Percentiles rank a stretch among this genome's conserved stretches.
phyloP scores from a whole-genome alignment of 64 coral and sea anemone species.

The Catalaphyllia jardinei region DNA sequence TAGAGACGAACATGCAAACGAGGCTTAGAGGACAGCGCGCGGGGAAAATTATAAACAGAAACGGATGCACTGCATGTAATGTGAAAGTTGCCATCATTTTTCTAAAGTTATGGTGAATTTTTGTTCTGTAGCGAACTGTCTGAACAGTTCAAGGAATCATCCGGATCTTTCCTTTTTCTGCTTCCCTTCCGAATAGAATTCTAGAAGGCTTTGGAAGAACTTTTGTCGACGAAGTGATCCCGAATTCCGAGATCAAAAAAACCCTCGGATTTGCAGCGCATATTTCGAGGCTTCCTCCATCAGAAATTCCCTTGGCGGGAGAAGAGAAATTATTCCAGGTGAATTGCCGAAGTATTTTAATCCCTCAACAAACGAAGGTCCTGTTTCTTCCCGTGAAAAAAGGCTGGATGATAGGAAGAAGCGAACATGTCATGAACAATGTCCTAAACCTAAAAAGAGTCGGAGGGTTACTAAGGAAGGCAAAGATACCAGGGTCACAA shows the following conservation, averaged over 20 bases:
- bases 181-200: conserved; percentile 16
- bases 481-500: background rate
- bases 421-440: background rate
- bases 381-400: conserved; percentile 10
- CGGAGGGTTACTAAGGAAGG: background rate
- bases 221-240: conserved; percentile 12
- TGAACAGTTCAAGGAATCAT: conserved; percentile 24
- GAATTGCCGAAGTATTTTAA: conserved; percentile 28
- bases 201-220: conserved; percentile 23
- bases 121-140: conserved; percentile 23
- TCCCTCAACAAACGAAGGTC: conserved; percentile 9
- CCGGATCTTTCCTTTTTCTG: conserved; percentile 30
- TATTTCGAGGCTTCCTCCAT: conserved; percentile 27
- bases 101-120: conserved; percentile 24
- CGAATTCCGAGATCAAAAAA: conserved; percentile 7
- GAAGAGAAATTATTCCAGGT: conserved; percentile 10
- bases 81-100: background rate
- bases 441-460: too few species aligned
- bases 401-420: conserved; percentile 21
- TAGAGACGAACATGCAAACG: background rate
- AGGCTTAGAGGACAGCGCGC: conserved; percentile 1
- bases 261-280: conserved; percentile 29
- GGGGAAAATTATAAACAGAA: background rate
- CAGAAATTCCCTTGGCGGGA: conserved; percentile 21
- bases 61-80: background rate